Evolutionary conservation across 2,113 vertebrate species (phyloP), one percentile per base, ranked within the genome.

Genomic region (Heteronetta atricapilla): DNA sequence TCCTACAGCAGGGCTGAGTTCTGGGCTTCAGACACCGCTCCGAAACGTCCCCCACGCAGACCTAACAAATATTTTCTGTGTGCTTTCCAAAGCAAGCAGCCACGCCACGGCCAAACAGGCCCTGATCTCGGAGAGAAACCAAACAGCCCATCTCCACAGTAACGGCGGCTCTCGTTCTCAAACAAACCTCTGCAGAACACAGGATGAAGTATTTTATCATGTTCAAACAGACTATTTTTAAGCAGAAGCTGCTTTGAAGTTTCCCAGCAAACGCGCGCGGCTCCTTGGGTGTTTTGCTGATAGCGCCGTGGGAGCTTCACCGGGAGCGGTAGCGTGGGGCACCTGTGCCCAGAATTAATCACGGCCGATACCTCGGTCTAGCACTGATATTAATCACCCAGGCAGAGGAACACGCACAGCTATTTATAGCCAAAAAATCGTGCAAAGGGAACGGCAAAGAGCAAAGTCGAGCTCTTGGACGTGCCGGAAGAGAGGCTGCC

Each of bases 191-290:
- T 5, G 1, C 69, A 85, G 81, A 79, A 33, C n/a, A 40, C 20
- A 9, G 68, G 90, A 82, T 12, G 58, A 70, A 87, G 40, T 36
- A 52, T 33, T 94, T 94, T 86, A 66, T 96, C 77, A 2, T 3
- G 28, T 84, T 84, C 83, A 52, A 88, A 69, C 70, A 92, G 73
- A 7, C 36, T 96, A 40, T 91, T 97, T 91, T 95, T 83, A 91
- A 94, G 85, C 88, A 76, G 76, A 56, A 72, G 10, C 48, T 92
- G 93, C 89, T 95, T 86, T 91, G 92, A 96, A 96, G 95, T 42
- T 73, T 8, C 76, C 64, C 79, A 63, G 86, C 33, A 25, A 29
- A n/a, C 1, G 58, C 14, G 34, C 2, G 7, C 3, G 60, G 68
- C 40, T 48, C 70, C 80, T 73, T 15, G 0, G 8, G 79, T 75